Percentiles rank a stretch among this genome's conserved stretches.
Evolutionary conservation across 2,113 vertebrate species (phyloP).

Genomic region (Isurus oxyrinchus): DNA sequence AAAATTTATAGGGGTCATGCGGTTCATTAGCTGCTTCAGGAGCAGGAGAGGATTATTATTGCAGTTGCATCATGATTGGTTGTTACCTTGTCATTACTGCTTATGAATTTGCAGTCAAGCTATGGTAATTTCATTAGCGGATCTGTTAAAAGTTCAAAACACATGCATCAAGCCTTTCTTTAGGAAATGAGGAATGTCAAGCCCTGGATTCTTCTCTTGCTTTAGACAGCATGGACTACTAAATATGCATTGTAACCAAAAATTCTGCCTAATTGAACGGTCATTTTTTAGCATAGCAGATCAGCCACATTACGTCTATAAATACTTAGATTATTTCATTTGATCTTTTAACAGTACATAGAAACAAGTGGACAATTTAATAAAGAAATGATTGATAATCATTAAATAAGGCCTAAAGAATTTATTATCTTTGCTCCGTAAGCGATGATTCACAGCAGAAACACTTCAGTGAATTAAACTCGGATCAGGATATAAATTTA

Average conservation of each 20-base stretch:
- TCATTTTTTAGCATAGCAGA: not conserved
- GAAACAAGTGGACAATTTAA: not conserved
- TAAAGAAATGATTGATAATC: not conserved
- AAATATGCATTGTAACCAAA: not conserved
- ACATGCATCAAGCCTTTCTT: slow-evolving; percentile 17
- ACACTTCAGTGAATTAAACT: not conserved
- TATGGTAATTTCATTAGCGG: not conserved
- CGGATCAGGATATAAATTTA: not conserved
- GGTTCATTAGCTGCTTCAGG: slow-evolving; percentile 18
- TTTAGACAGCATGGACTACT: not conserved
- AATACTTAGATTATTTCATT: not conserved
- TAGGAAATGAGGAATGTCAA: not conserved
- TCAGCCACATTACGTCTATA: not conserved
- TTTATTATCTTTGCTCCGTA: not conserved
- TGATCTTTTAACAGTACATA: not conserved
- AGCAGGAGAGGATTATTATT: slow-evolving; percentile 20
- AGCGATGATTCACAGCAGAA: not conserved
- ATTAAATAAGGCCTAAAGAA: not conserved
- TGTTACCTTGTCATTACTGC: slow-evolving; percentile 22
- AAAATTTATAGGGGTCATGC: not conserved
- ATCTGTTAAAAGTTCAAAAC: slow-evolving; percentile 19
- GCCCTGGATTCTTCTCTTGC: not conserved
- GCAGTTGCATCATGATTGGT: not conserved
- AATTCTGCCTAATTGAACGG: not conserved
- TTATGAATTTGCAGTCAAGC: slow-evolving; percentile 18